These are phyloP conservation scores for Penaeus vannamei DNA, from an alignment of 1,140 invertebrate species.

Conservation along the genomic window DNA sequence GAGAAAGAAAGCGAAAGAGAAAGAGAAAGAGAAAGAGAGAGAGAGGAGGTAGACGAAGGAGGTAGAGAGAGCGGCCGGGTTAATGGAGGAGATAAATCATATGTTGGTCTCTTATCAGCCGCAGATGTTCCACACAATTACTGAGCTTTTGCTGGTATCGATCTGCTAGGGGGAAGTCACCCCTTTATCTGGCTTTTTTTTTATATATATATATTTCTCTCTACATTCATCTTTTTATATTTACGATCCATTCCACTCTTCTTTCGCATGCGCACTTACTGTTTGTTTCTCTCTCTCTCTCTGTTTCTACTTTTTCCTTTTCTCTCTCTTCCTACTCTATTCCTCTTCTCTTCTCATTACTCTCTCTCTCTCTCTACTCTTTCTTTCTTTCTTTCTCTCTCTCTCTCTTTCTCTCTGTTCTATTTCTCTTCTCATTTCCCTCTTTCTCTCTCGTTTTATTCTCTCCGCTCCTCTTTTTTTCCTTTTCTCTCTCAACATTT, in stretches of 20 bases:
- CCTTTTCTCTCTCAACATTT: neutral
- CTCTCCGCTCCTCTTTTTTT: neutral
- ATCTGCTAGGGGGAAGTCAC: neutral
- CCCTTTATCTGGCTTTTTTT: neutral
- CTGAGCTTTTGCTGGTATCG: slow-evolving; percentile 43
- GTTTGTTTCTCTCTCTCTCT: neutral
- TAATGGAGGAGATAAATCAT: slow-evolving; percentile 41
- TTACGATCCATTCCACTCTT: neutral
- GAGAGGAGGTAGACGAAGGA: no score
- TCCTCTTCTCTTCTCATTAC: neutral
- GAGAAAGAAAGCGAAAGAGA: no score
- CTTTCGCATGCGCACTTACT: neutral
- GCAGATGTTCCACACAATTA: slow-evolving; percentile 53
- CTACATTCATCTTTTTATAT: neutral
- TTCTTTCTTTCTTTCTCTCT: no score
- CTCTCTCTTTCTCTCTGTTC: neutral
- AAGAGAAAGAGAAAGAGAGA: no score
- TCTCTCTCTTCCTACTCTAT: neutral
- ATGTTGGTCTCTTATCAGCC: slow-evolving; percentile 38
- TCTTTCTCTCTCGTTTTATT: neutral
- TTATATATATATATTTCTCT: slow-evolving; percentile 8
- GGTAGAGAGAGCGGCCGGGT: neutral
- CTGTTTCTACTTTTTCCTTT: neutral
- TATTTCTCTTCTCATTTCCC: neutral
- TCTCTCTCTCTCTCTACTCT: no score